Conservation (phyloP, 2,113 vertebrate species). For the Limnothrissa miodon region DNA sequence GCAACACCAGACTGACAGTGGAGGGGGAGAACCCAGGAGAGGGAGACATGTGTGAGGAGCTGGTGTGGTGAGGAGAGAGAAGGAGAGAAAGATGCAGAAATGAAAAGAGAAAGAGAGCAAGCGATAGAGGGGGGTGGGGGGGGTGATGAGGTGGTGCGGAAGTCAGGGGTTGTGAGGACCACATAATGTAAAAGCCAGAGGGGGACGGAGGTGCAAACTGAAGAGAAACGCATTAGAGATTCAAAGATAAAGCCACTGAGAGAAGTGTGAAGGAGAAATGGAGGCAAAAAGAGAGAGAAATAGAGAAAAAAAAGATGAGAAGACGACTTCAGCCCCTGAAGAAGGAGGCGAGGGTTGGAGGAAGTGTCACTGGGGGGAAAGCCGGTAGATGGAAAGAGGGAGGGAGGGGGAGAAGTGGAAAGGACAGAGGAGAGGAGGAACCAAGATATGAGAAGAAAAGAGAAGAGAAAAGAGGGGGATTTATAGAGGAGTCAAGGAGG, state of each 20-base stretch:
- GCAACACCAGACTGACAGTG: no score
- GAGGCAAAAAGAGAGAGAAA: background rate
- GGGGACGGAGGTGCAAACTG: background rate
- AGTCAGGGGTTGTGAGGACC: background rate
- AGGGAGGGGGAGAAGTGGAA: background rate
- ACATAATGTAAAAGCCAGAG: conserved; percentile 4
- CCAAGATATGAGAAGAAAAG: background rate
- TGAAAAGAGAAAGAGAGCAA: background rate
- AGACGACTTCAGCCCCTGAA: background rate
- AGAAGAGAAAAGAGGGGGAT: background rate
- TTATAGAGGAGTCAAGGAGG: background rate
- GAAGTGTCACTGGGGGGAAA: background rate
- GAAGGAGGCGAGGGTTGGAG: background rate
- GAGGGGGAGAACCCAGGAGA: background rate
- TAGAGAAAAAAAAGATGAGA: background rate
- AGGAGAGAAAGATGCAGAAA: background rate
- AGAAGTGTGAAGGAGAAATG: background rate
- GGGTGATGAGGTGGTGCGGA: background rate
- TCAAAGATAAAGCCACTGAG: background rate
- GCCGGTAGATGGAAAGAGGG: background rate
- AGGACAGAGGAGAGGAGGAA: background rate
- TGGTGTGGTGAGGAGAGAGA: background rate
- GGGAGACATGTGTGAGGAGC: background rate
- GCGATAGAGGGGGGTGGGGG: background rate
- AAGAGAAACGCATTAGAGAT: background rate